Conservation (phyloP, 2,113 vertebrate species). For the Lagopus muta region DNA sequence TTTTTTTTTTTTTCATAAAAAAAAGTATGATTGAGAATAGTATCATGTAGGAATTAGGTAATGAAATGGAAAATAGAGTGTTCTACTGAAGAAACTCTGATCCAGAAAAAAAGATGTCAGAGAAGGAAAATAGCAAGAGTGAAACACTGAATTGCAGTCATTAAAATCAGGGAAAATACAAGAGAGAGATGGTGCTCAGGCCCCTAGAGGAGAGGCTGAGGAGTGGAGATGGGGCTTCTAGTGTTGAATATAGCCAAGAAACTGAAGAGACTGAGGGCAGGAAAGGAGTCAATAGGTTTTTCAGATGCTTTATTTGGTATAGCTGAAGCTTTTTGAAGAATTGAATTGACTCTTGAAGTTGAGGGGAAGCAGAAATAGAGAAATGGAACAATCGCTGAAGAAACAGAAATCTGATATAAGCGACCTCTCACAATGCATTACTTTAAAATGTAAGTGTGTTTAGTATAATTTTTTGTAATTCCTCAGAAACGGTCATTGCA, state of each 20-base stretch:
- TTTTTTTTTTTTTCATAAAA: background rate
- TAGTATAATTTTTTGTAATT: background rate
- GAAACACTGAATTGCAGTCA: background rate
- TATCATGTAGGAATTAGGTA: background rate
- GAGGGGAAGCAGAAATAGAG: background rate
- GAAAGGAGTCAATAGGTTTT: rapidly evolving
- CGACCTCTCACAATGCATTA: background rate
- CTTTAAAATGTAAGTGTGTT: background rate
- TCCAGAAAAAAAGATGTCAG: background rate
- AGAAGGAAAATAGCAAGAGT: background rate
- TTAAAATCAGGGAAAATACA: background rate
- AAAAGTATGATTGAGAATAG: background rate
- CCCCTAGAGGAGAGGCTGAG: background rate
- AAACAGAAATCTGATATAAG: background rate
- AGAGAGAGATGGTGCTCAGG: background rate
- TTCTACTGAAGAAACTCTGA: background rate
- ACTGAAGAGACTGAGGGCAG: background rate
- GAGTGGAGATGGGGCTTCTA: background rate
- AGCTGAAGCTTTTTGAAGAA: background rate
- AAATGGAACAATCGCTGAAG: background rate
- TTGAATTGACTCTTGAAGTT: background rate
- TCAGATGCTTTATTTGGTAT: background rate
- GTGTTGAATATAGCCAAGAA: background rate
- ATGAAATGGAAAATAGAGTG: background rate
- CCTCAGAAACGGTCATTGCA: background rate